Conservation (phyloP, 1,140 invertebrate genomes). For the Nephila pilipes region DNA sequence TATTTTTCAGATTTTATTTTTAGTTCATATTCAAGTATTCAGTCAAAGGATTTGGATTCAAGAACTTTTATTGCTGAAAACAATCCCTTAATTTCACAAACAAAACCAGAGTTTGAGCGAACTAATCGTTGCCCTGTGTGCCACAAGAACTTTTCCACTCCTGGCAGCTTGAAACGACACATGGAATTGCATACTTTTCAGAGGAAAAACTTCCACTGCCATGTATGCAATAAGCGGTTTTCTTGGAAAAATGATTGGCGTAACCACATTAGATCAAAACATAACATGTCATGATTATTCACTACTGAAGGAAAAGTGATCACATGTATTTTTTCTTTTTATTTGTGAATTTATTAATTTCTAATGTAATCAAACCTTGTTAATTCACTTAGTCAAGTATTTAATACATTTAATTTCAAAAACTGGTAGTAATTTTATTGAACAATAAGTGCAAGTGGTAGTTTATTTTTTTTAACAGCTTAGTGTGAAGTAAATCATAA, state of each 20-base stretch:
- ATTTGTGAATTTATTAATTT: no score
- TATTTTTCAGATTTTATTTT: not conserved
- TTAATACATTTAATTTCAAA: no score
- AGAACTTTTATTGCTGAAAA: not conserved
- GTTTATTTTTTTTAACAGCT: no score
- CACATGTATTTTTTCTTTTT: not conserved
- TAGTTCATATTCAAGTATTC: not conserved
- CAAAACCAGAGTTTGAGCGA: not conserved
- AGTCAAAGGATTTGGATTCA: not conserved
- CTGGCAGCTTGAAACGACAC: conserved; percentile 53
- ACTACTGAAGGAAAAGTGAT: not conserved
- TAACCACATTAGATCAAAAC: conserved; percentile 9
- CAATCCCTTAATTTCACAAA: not conserved
- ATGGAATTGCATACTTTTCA: conserved; percentile 61
- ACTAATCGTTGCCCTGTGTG: conserved; percentile 42
- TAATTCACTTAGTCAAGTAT: no score
- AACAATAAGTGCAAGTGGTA: no score
- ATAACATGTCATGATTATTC: not conserved
- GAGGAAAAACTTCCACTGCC: conserved; percentile 60
- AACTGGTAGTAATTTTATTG: no score
- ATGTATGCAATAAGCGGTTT: conserved; percentile 53
- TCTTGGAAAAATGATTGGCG: conserved; percentile 58
- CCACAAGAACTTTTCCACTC: conserved; percentile 51
- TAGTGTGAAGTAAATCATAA: no score
- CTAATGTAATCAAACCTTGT: no score